phyloP scores from a whole-genome alignment of 2,888 invertebrate species.

The Malthinus seriepunctatus region DNA sequence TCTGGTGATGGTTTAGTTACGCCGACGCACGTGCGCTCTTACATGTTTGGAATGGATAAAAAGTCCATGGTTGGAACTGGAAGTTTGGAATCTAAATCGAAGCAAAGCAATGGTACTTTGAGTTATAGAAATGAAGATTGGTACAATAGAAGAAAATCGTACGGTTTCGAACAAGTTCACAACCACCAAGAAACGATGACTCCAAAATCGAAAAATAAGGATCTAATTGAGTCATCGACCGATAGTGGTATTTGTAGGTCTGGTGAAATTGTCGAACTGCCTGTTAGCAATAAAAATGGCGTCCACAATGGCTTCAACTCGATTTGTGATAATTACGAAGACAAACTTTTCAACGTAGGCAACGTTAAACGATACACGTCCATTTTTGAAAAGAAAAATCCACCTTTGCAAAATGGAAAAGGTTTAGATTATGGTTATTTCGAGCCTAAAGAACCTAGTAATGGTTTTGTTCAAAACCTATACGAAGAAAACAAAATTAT shows the following conservation, averaged over 20 bases:
- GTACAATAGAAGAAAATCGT: conserved; percentile 76
- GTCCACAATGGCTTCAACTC: conserved; percentile 4
- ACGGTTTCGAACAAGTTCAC: conserved; percentile 69
- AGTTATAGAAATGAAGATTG: conserved; percentile 62
- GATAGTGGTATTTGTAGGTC: conserved; percentile 78
- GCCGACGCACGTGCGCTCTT: conserved; percentile 51
- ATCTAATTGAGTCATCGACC: conserved; percentile 73
- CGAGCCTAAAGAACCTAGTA: conserved; percentile 13
- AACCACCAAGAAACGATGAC: conserved; percentile 41
- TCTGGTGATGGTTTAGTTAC: conserved; percentile 40
- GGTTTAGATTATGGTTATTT: conserved; percentile 28
- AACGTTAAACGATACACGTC: conserved; percentile 37
- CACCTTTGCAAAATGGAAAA: conserved; percentile 25
- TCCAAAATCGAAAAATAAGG: conserved; percentile 54
- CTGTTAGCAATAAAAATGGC: conserved; percentile 41
- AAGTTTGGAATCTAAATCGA: conserved; percentile 55
- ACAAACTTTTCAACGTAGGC: conserved; percentile 18
- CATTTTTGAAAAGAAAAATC: conserved; percentile 38
- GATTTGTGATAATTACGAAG: conserved; percentile 7
- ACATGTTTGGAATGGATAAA: conserved; percentile 54
- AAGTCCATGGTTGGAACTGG: conserved; percentile 52
- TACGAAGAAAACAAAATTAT: background rate
- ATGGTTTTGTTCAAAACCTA: conserved; percentile 4
- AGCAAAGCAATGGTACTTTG: conserved; percentile 46
- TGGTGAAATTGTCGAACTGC: conserved; percentile 63